Conservation (phyloP, 1,140 invertebrate genomes). For the Euschistus heros region DNA sequence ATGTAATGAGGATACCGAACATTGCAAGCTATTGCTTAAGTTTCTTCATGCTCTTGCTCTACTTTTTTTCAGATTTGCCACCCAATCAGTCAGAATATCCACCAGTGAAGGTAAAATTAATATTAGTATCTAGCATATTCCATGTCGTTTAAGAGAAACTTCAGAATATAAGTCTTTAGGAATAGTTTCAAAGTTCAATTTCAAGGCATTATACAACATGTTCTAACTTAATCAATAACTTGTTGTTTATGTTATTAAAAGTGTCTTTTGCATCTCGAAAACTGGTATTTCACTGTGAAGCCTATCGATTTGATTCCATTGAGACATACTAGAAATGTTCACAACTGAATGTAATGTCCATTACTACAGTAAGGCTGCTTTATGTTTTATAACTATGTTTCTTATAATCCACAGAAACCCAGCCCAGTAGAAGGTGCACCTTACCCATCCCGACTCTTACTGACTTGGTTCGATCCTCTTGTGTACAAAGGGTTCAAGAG, state of each 20-base stretch:
- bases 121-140: constrained; percentile 74
- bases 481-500: constrained; percentile 73
- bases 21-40: constrained; percentile 71
- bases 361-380: neutral
- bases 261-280: neutral
- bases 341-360: too few species aligned
- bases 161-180: constrained; percentile 71
- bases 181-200: too few species aligned
- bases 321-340: too few species aligned
- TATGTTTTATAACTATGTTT: constrained; percentile 12
- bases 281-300: neutral
- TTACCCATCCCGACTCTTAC: constrained; percentile 79
- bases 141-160: constrained; percentile 54
- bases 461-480: constrained; percentile 83
- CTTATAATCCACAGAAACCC: constrained; percentile 49
- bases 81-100: constrained; percentile 58
- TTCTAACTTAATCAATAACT: neutral
- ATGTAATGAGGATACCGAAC: constrained; percentile 39
- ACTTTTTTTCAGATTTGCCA: constrained; percentile 67
- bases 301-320: too few species aligned
- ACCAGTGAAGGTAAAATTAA: constrained; percentile 48
- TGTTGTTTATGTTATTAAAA: neutral
- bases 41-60: constrained; percentile 62
- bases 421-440: constrained; percentile 79
- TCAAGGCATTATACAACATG: too few species aligned